A percentile compares a stretch with the other conserved stretches of the same genome.
These are phyloP conservation scores for Gastracanthus pulcherrimus DNA, from an alignment of 2,888 invertebrate species.

Conservation along the genomic window DNA sequence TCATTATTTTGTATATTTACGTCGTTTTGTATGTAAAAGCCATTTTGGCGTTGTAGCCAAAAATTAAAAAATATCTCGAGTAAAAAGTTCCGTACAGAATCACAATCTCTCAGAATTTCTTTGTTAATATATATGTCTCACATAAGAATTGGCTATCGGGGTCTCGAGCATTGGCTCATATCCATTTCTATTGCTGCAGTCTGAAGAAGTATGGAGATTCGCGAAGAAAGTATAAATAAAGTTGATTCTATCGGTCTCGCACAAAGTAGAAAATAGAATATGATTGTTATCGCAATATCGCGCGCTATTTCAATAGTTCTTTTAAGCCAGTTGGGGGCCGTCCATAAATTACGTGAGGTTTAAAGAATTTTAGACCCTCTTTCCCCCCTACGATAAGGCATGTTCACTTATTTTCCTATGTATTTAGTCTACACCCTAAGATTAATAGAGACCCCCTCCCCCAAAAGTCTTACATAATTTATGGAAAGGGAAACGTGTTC, in stretches of 20 bases:
- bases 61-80: not conserved
- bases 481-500: too few relatives aligned
- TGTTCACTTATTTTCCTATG: too few relatives aligned
- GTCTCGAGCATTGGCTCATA: constrained; percentile 3
- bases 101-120: not conserved
- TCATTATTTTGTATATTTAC: too few relatives aligned
- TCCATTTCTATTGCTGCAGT: constrained; percentile 18
- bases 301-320: not conserved
- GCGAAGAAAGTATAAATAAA: constrained; percentile 32
- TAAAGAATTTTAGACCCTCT: too few relatives aligned
- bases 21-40: not conserved
- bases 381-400: too few relatives aligned
- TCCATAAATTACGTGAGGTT: too few relatives aligned
- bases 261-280: constrained; percentile 26
- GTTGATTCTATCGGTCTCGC: constrained; percentile 19
- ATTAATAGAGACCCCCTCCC: too few relatives aligned
- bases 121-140: not conserved
- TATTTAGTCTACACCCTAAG: too few relatives aligned
- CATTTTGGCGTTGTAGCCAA: not conserved
- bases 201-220: constrained; percentile 1
- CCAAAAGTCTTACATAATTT: too few relatives aligned
- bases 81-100: not conserved
- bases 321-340: not conserved
- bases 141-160: not conserved
- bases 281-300: constrained; percentile 37